Evolutionary conservation across 2,888 invertebrate genomes (phyloP), one percentile per base, ranked within the genome.

Genomic region (Chloromyia formosa): DNA sequence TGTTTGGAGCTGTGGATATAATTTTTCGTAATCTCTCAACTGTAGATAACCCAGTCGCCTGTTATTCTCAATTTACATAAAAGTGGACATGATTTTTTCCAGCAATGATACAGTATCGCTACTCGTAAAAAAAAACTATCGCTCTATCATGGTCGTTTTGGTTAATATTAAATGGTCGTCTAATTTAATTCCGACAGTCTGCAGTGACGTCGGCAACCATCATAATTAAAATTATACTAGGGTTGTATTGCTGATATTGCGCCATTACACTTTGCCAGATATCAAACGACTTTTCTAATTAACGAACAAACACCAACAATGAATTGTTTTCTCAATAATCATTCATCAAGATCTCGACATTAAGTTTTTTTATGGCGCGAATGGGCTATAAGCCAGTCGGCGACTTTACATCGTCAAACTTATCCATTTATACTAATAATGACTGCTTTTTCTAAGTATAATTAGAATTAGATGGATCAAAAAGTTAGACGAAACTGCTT

Each of bases 211-310:
- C 56, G 56, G 16, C 27, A 35, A 35, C 27, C 27, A 56, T 10
- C 2, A 7, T 18, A 56, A 56, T 56, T 56, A 56, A 18, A 56
- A 56, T 10, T 1, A 56, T 2, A 16, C 10, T 56, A 56, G 16
- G 10, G 27, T 7, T 35, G n/a, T n/a, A n/a, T 35, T 10, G 22
- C 56, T 20, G 10, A 56, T 56, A 56, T 56, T 56, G 18, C 4
- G 56, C 22, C 20, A 56, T 56, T 56, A 56, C 56, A 18, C 18
- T 18, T n/a, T 56, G 10, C 56, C 3, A 56, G 18, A 56, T 35
- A 56, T 56, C 22, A 10, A 56, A 20, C 56, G 56, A 56, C 56
- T 16, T 20, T 56, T 56, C 22, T 56, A 56, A 56, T 56, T 56
- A 56, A 20, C 18, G 20, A 16, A 2, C 18, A 56, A 53, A 56